phyloP scores from a whole-genome alignment of 2,888 invertebrate genomes.

The Falcaria lacertinaria region DNA sequence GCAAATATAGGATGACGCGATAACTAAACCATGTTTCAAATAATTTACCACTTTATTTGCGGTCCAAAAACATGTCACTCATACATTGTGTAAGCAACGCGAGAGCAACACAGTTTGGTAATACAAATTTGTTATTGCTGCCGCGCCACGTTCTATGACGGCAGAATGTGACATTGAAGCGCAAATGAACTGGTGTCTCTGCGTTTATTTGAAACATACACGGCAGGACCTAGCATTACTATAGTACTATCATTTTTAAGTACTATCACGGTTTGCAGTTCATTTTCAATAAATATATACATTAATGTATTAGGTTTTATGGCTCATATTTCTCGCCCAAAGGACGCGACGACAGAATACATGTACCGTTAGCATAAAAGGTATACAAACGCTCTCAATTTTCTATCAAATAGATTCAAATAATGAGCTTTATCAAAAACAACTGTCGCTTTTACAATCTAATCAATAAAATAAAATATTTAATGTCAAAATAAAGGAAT shows the following conservation, averaged over 20 bases:
- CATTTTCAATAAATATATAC: constrained; percentile 32
- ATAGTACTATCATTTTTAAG: constrained; percentile 49
- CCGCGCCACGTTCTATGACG: too few relatives aligned
- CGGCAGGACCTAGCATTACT: too few relatives aligned
- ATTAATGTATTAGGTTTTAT: constrained; percentile 10
- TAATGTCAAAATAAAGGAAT: constrained; percentile 54
- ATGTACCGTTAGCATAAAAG: not conserved
- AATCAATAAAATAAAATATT: constrained; percentile 37
- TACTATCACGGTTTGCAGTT: constrained; percentile 70
- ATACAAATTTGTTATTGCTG: too few relatives aligned
- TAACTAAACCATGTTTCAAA: too few relatives aligned
- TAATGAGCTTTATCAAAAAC: constrained; percentile 27
- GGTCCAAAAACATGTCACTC: too few relatives aligned
- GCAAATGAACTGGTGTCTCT: too few relatives aligned
- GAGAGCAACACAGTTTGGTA: too few relatives aligned
- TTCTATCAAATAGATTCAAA: not conserved
- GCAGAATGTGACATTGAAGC: too few relatives aligned
- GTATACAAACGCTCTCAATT: not conserved
- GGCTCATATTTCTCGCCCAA: not conserved
- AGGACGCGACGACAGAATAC: not conserved
- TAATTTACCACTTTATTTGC: too few relatives aligned
- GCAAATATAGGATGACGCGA: constrained; percentile 29
- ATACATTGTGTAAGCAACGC: too few relatives aligned
- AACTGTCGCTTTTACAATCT: constrained; percentile 22
- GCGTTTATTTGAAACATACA: too few relatives aligned